Base-by-base conservation (phyloP, 2,888 invertebrate species). In the Drosophila seclusa region DNA sequence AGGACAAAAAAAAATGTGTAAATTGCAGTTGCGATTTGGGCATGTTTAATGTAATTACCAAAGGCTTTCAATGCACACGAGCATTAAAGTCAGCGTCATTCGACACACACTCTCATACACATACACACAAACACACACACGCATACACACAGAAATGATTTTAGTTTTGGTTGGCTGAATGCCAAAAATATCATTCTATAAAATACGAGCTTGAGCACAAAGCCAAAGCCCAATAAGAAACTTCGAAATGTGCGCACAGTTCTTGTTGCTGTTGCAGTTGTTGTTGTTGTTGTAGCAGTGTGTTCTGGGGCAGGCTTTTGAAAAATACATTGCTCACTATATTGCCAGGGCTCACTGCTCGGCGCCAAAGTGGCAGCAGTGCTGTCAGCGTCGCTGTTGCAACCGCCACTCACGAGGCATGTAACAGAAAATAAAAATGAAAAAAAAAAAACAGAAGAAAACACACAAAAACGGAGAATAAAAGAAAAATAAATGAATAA, bases 1-100 rank as follows among this genome's bases (percentile, higher is more conserved):
- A 2, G 7, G 18, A 6, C 32, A 4, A 6, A 0, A 38, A 29
- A 45, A 50, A 42, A 58, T 82, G 90, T 87, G 90, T 86, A 90
- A 87, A 87, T 88, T 87, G 87, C 77, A 68, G 83, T 81, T 90
- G 78, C 86, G 89, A 90, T 89, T 86, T 83, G 87, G 82, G 87
- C 87, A 87, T 87, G 87, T 87, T 87, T 87, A 87, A 90, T 87
- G 87, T 87, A 87, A 87, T 87, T 90, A 87, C 87, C 87, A 80
- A 88, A 83, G 89, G 82, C 87, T 88, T 86, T 89, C 89, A 88
- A 82, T 78, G 72, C 85, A 82, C 80, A 73, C 73, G 73, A 82
- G 76, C 78, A 75, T 80, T 76, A 75, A 82, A 83, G 78, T 72
- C 81, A 74, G 78, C 63, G 58, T 72, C 75, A 70, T 55, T 69